Base-by-base conservation (phyloP, 2,888 invertebrate species). In the Teleiodes luculella region DNA sequence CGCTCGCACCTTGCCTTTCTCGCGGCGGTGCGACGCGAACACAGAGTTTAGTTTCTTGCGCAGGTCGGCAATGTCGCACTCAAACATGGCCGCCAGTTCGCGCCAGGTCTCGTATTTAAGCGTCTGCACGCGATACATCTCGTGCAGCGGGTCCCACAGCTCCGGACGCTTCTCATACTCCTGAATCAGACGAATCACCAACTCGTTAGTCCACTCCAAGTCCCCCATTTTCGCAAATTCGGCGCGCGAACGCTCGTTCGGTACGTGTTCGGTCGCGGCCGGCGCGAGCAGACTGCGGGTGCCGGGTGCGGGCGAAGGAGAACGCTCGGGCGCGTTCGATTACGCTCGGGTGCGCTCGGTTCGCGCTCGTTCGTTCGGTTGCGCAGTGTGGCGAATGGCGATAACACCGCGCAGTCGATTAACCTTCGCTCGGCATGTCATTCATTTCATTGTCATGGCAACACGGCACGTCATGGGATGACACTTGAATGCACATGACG, bases 41-140 rank as follows among this genome's bases (percentile, higher is more conserved):
- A 89, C 65, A 0, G 88, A 88, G 61, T 85, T 85, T 53, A 89
- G 58, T 58, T 89, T 89, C 74, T 82, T 85, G 30, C 80, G 65
- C 54, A 89, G 57, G 54, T 85, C 84, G 0, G 72, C 66, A 6
- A 85, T 76, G 45, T 85, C 83, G 54, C 84, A 83, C 5, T 80
- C 72, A 60, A 86, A 84, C 6, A 68, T 53, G 10, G 66, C 65
- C 6, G 86, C 85, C 37, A 88, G 36, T 3, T 76, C 72, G 14
- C 72, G 63, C 83, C 84, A 88, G 0, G 84, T 80, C 13, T 80
- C 80, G 51, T 82, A 80, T 57, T 85, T 83, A 2, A 80, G 76
- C 0, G 78, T 70, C 53, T 77, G 76, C 16, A 78, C 73, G 7
- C 85, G 59, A 62, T 78, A 83, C 54, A 76, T 14, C 6, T 75